Percentiles rank a stretch among this genome's conserved stretches.
Evolutionary conservation across 2,113 vertebrate genomes (phyloP).

Genomic region (Macrotus californicus): DNA sequence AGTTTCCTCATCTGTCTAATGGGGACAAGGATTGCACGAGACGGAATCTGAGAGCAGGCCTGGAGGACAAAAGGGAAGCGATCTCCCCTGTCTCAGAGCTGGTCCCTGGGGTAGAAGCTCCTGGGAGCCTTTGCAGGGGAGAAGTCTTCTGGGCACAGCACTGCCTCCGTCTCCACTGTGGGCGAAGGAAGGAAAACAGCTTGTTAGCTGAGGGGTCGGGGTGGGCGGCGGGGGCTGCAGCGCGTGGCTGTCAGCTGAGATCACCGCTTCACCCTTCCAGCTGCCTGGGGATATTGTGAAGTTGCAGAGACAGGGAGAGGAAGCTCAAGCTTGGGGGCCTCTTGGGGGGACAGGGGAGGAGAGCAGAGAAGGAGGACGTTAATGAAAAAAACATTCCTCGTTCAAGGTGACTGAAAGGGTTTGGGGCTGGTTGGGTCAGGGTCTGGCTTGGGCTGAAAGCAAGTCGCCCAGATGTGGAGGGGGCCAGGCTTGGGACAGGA

Average conservation of each 20-base stretch:
- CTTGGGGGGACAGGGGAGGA: constrained; percentile 43
- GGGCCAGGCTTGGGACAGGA: neutral
- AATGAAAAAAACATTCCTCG: constrained; percentile 70
- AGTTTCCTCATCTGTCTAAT: constrained; percentile 25
- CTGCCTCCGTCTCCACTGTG: neutral
- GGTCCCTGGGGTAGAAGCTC: neutral
- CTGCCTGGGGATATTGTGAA: constrained; percentile 70
- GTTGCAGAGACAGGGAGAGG: constrained; percentile 56
- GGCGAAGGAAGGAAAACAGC: constrained; percentile 36
- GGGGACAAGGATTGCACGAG: neutral
- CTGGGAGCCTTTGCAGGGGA: neutral
- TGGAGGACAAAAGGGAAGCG: accelerated
- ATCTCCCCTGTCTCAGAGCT: neutral
- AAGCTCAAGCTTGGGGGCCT: constrained; percentile 63
- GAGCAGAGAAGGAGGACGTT: constrained; percentile 36
- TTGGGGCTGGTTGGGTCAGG: constrained; percentile 60
- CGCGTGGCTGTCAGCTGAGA: constrained; percentile 69
- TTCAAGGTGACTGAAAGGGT: constrained; percentile 69
- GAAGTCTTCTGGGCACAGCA: neutral
- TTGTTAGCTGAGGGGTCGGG: constrained; percentile 2
- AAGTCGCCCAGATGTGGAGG: constrained; percentile 1
- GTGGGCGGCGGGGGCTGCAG: constrained; percentile 21
- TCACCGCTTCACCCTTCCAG: constrained; percentile 65
- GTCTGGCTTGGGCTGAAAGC: constrained; percentile 46
- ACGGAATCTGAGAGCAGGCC: neutral